These are phyloP conservation scores for Marronus borbonicus DNA, from an alignment of 2,888 invertebrate genomes.

Conservation along the genomic window DNA sequence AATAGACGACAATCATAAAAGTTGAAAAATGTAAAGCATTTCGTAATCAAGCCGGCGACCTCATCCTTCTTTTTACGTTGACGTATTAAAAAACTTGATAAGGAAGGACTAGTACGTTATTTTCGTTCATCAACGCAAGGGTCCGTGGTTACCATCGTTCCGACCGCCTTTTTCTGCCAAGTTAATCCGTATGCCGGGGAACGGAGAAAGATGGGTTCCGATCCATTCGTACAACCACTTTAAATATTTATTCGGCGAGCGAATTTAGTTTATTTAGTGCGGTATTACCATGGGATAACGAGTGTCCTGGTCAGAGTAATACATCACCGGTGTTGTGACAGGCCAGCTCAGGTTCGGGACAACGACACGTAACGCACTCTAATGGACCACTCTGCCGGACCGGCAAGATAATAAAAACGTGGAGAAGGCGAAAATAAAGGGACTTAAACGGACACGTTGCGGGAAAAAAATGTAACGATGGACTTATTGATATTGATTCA, in stretches of 20 bases:
- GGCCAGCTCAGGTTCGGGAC: slow-evolving; percentile 53
- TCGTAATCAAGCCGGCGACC: background rate
- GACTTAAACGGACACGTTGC: slow-evolving; percentile 19
- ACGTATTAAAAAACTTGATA: slow-evolving; percentile 31
- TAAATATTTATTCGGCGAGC: slow-evolving; percentile 57
- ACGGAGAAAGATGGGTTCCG: slow-evolving; percentile 27
- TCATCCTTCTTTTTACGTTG: background rate
- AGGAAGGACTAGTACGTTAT: slow-evolving; percentile 27
- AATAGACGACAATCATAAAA: too few relatives aligned
- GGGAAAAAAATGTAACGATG: slow-evolving; percentile 1
- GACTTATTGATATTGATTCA: too few relatives aligned
- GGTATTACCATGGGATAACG: slow-evolving; percentile 65
- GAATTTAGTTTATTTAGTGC: slow-evolving; percentile 61
- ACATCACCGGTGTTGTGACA: slow-evolving; percentile 65
- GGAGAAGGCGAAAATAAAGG: slow-evolving; percentile 46
- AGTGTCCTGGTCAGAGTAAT: slow-evolving; percentile 64
- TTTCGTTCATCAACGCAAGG: slow-evolving; percentile 36
- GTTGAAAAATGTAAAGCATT: background rate
- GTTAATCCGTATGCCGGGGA: slow-evolving; percentile 15
- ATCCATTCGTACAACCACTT: slow-evolving; percentile 47
- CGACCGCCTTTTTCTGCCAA: slow-evolving; percentile 12
- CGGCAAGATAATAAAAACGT: slow-evolving; percentile 47
- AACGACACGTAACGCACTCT: slow-evolving; percentile 56
- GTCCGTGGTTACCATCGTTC: slow-evolving; percentile 21
- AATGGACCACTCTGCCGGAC: slow-evolving; percentile 61